Percentiles rank a stretch among this genome's conserved stretches.
These are phyloP conservation scores for Pangasianodon hypophthalmus DNA, from an alignment of 2,113 vertebrate species.

Conservation along the genomic window DNA sequence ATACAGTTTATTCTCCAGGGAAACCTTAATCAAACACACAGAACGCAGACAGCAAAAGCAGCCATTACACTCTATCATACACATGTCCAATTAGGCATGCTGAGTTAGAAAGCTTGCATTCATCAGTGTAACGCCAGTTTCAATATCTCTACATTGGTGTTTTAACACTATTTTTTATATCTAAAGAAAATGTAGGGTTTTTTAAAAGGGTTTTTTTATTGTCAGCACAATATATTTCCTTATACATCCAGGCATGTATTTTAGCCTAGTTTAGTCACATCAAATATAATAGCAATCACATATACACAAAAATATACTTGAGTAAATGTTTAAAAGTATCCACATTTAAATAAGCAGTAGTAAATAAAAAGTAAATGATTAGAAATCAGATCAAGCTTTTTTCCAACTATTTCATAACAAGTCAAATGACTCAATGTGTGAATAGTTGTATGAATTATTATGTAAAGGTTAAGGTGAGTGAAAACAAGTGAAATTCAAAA, in stretches of 20 bases:
- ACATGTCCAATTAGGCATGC: background rate
- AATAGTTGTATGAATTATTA: background rate
- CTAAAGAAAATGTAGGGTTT: background rate
- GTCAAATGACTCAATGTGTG: background rate
- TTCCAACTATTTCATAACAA: background rate
- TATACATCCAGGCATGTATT: background rate
- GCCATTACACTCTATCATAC: background rate
- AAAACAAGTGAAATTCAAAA: background rate
- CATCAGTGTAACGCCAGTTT: background rate
- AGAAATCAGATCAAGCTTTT: background rate
- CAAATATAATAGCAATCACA: background rate
- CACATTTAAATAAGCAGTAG: background rate
- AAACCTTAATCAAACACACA: background rate
- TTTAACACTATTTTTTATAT: background rate
- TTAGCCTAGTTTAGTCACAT: background rate
- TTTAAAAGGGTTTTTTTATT: no score
- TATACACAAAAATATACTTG: background rate
- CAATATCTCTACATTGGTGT: background rate
- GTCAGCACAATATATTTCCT: background rate
- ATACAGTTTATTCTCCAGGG: conserved; percentile 1
- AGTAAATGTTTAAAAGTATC: background rate
- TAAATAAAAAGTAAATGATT: background rate
- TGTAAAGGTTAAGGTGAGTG: background rate
- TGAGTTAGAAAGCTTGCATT: background rate
- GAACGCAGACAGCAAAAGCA: background rate